Evolutionary conservation across 2,888 invertebrate genomes (phyloP), one percentile per base, ranked within the genome.

Genomic region (Heteropelma amictum): DNA sequence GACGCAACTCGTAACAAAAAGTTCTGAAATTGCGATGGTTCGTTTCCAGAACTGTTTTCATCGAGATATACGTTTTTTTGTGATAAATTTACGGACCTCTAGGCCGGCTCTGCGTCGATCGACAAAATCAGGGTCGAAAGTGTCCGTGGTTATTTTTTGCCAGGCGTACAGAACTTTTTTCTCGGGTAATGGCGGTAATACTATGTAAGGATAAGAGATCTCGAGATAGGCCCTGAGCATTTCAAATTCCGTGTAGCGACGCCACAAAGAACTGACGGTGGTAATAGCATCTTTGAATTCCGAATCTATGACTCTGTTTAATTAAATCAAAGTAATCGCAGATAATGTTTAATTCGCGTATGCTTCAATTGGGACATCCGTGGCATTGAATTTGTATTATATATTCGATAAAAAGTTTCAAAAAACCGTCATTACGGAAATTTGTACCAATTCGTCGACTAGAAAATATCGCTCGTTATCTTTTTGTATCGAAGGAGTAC

Each of bases 201-300:
- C 93, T 56, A 95, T 91, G 86, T 94, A 94, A n/a, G 95, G 95
- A 89, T 95, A 96, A 30, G 93, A 93, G 28, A 94, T 91, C 84
- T 94, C 94, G 71, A 96, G 90, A 85, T 95, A 95, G 80, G 93
- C 93, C 80, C 94, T 91, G 56, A 96, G 91, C 80, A 95, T 92
- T 87, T 96, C 96, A 90, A 96, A 96, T 88, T 96, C 96, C 49
- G 95, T 95, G 86, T 96, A 96, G 30, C 96, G 90, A 79, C 96
- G 90, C 94, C 95, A 95, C 80, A 95, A 92, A 12, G 93, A 93
- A 79, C 93, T 93, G 67, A 93, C 89, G 84, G 92, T 93, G 1
- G 91, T 91, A 45, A 93, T 89, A 47, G 93, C 92, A 69, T 90
- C 88, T 82, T 92, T 92, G 80, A 92, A 93, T 8, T 93, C 91